Evolutionary conservation across 2,888 invertebrate genomes (phyloP), one percentile per base, ranked within the genome.

Genomic region (Napeogenes inachia): DNA sequence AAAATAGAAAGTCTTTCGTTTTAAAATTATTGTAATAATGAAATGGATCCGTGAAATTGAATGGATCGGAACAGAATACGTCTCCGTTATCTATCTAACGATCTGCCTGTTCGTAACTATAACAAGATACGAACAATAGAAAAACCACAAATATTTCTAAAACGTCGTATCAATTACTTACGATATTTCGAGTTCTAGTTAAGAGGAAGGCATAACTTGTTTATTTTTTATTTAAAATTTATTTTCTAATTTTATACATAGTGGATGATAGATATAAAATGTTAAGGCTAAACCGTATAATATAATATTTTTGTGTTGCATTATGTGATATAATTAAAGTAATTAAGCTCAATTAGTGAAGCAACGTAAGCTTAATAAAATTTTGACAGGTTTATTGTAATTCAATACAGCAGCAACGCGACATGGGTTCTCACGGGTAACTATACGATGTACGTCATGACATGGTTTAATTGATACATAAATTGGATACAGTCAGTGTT

Each of bases 131-230:
- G 68, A 69, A 64, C 67, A 68, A 67, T 66, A 69, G 62, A 66
- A 62, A 74, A 77, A 79, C 79, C 80, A 77, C 79, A 79, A 76
- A 75, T 76, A 77, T 79, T 76, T 73, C 67, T 68, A 74, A 75
- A 60, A 77, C 73, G 77, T 79, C 79, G 69, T 75, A 76, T 78
- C 73, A 75, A 79, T 80, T 79, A 79, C 77, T 76, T 64, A 75
- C 75, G 73, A 70, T 61, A 45, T 69, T 74, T 71, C 71, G 73
- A 74, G 68, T 71, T 69, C 57, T 45, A 8, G 59, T 75, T 79
- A 79, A 80, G 77, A 71, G 70, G 66, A 68, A 68, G 71, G 58
- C 32, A 55, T 6, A 54, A 30, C 45, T 47, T 13, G 13, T 42
- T 32, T 2, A 12, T 33, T 57, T 57, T 30, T 53, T 42, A 10